These are phyloP conservation scores for Pseudonaja textilis DNA, from an alignment of 2,113 vertebrate species.

Conservation along the genomic window DNA sequence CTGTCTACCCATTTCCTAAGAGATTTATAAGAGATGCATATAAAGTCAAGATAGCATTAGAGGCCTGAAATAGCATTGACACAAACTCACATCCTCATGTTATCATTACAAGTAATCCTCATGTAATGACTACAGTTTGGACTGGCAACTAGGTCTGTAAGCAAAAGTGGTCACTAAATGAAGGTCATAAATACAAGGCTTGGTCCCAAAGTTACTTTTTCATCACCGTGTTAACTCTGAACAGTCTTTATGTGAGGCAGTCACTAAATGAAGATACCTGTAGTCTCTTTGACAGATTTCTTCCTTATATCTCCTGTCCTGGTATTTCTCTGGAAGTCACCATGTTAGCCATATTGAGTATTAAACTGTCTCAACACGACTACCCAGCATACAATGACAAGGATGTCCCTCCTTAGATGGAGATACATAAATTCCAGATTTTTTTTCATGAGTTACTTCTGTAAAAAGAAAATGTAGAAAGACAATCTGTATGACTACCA, in stretches of 20 bases:
- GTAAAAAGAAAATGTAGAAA: not conserved
- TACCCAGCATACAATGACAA: not conserved
- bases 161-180: not conserved
- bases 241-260: not conserved
- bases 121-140: not conserved
- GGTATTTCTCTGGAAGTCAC: not conserved
- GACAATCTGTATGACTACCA: not conserved
- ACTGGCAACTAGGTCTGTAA: not conserved
- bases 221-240: not conserved
- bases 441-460: not conserved
- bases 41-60: not conserved
- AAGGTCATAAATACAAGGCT: not conserved
- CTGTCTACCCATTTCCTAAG: not conserved
- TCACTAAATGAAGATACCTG: not conserved
- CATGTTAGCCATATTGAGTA: not conserved
- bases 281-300: not conserved
- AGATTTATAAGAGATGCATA: not conserved
- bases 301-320: not conserved
- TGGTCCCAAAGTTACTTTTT: not conserved
- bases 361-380: not conserved
- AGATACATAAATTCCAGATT: not conserved
- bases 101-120: not conserved
- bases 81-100: not conserved
- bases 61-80: not conserved
- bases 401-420: not conserved